Conservation (phyloP, 2,113 vertebrate species). For the Nicator chloris region DNA sequence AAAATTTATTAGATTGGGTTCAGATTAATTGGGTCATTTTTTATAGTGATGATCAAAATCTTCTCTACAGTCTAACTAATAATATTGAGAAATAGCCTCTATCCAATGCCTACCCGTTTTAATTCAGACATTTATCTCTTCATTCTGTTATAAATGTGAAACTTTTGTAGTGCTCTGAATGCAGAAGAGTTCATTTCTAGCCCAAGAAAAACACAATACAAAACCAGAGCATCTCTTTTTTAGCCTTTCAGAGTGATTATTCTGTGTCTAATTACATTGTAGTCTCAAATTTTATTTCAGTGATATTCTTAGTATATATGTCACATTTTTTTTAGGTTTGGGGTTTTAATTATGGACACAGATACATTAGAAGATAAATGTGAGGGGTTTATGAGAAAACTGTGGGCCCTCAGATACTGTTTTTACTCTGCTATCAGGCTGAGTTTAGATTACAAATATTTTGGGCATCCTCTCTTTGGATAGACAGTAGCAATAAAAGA, state of each 20-base stretch:
- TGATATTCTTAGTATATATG: neutral
- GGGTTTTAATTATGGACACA: neutral
- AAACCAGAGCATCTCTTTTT: neutral
- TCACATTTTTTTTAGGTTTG: neutral
- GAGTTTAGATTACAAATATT: neutral
- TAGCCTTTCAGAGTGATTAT: neutral
- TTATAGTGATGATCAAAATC: neutral
- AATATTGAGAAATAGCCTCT: neutral
- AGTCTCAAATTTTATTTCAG: neutral
- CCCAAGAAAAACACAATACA: neutral
- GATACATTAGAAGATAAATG: neutral
- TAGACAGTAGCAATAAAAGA: neutral
- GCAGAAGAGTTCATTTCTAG: neutral
- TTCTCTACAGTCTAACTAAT: neutral
- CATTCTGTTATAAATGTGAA: neutral
- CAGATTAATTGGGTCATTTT: neutral
- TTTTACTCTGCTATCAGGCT: neutral
- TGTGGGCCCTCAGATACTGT: neutral
- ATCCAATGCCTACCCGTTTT: neutral
- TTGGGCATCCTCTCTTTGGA: neutral
- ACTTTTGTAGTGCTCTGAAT: neutral
- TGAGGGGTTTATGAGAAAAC: neutral
- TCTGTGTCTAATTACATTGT: neutral
- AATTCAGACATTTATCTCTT: neutral
- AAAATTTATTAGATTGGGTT: neutral